These are phyloP conservation scores for Gastrophysa polygoni DNA, from an alignment of 2,888 invertebrate species.

Conservation along the genomic window DNA sequence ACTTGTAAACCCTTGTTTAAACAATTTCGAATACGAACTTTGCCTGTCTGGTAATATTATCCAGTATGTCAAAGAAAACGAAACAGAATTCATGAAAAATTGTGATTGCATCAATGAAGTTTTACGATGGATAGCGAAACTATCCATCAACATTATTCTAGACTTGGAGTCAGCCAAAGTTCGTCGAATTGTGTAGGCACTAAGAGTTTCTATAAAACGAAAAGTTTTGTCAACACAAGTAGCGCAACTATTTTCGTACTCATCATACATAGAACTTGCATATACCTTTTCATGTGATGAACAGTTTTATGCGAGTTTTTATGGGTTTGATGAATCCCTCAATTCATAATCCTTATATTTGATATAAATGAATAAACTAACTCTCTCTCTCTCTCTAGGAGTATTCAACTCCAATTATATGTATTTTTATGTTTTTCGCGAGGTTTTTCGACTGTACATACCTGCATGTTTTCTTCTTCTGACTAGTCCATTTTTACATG, in stretches of 20 bases:
- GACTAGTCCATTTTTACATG: too few relatives aligned
- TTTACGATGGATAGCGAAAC: not conserved
- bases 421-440: too few relatives aligned
- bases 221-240: not conserved
- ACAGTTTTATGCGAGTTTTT: conserved; percentile 1
- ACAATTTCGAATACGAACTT: conserved; percentile 5
- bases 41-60: conserved; percentile 9
- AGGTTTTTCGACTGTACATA: too few relatives aligned
- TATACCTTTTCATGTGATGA: not conserved
- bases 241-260: too few relatives aligned
- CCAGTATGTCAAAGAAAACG: not conserved
- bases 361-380: too few relatives aligned
- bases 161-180: conserved; percentile 8
- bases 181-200: conserved; percentile 2
- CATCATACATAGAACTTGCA: conserved; percentile 9
- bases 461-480: too few relatives aligned
- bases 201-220: conserved; percentile 1
- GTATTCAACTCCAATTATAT: too few relatives aligned
- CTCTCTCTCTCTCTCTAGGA: too few relatives aligned
- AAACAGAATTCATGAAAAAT: conserved; percentile 1
- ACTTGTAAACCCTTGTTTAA: not conserved
- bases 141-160: not conserved
- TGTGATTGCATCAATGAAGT: too few relatives aligned
- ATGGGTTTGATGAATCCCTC: conserved; percentile 9
- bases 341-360: not conserved